These are phyloP conservation scores for Parazoanthus darwini DNA, from an alignment of 92 coral and sea anemone genomes.

Conservation along the genomic window DNA sequence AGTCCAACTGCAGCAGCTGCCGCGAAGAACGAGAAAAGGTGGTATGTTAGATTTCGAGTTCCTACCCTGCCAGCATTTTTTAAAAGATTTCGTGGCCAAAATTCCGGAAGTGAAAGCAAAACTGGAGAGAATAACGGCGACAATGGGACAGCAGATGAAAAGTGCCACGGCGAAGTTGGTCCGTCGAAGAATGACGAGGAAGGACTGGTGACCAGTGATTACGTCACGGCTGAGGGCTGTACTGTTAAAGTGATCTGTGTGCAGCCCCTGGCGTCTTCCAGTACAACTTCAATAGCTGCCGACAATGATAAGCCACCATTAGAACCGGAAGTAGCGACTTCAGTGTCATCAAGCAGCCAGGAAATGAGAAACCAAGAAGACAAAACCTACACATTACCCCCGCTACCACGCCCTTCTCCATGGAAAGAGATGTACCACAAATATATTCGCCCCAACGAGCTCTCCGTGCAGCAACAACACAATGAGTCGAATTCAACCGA, in stretches of 20 bases:
- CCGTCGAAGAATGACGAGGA: not conserved
- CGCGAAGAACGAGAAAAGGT: not conserved
- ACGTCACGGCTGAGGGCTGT: not conserved
- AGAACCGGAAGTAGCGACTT: not conserved
- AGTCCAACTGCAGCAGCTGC: not conserved
- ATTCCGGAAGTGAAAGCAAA: not conserved
- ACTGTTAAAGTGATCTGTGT: constrained; percentile 16
- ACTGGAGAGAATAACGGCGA: not conserved
- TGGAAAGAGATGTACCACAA: not conserved
- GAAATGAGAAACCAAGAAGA: not conserved
- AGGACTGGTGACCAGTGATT: not conserved
- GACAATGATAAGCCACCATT: not conserved
- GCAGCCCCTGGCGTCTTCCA: constrained; percentile 26
- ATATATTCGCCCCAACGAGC: not conserved
- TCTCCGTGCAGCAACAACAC: not conserved
- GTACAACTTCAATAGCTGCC: not conserved
- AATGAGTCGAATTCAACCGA: not conserved
- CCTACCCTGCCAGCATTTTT: not conserved
- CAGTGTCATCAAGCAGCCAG: no score
- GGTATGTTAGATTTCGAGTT: not conserved
- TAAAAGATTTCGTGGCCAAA: not conserved
- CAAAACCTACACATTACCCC: not conserved
- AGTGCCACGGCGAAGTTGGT: not conserved
- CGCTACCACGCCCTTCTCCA: not conserved
- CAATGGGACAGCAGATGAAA: not conserved